phyloP scores from a whole-genome alignment of 2,888 invertebrate genomes.

The Drosophila aldrichi region DNA sequence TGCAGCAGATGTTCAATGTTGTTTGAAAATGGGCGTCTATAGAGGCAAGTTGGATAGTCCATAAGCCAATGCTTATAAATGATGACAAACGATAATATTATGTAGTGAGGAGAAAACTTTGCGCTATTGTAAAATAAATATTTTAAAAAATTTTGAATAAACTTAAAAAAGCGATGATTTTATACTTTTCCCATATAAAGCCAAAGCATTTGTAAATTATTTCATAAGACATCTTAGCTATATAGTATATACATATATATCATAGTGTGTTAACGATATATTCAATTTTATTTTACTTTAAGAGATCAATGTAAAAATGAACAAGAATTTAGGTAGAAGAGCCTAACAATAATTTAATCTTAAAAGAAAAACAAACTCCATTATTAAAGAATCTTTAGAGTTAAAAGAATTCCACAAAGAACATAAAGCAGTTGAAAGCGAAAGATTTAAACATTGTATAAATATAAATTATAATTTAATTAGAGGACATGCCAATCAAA shows the following conservation, averaged over 20 bases:
- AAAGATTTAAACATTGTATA: conserved; percentile 45
- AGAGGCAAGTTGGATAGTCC: conserved; percentile 30
- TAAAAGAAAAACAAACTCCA: conserved; percentile 31
- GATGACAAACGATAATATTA: conserved; percentile 17
- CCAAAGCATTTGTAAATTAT: conserved; percentile 83
- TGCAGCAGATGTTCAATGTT: conserved; percentile 74
- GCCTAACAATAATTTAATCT: conserved; percentile 81
- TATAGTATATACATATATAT: conserved; percentile 7
- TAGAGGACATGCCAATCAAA: conserved; percentile 35
- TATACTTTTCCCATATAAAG: conserved; percentile 72
- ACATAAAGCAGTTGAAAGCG: conserved; percentile 15
- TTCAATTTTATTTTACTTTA: conserved; percentile 32
- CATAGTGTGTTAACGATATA: conserved; percentile 27
- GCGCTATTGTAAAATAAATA: conserved; percentile 80
- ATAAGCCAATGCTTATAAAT: conserved; percentile 29
- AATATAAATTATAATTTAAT: conserved; percentile 49
- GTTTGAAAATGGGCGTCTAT: conserved; percentile 44
- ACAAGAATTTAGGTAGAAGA: conserved; percentile 65
- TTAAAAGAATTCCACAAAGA: conserved; percentile 73
- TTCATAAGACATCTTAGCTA: conserved; percentile 72
- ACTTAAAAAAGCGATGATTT: conserved; percentile 25
- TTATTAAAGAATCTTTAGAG: conserved; percentile 56
- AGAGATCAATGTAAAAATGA: conserved; percentile 63
- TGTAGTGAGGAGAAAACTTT: conserved; percentile 34
- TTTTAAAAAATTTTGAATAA: conserved; percentile 33